These are phyloP conservation scores for Hydrotaea cyrtoneurina DNA, from an alignment of 2,888 invertebrate genomes.

Conservation along the genomic window DNA sequence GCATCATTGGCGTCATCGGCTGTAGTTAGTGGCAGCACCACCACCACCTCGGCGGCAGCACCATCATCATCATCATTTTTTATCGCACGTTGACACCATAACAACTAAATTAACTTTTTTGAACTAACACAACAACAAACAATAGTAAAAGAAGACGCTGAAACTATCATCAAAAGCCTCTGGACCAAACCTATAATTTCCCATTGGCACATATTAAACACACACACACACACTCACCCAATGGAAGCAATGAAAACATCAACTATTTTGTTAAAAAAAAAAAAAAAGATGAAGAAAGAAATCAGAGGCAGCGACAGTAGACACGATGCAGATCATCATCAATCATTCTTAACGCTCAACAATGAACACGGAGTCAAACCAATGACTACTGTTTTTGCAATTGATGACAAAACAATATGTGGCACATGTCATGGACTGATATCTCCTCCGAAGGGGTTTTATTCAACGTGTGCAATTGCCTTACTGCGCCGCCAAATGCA, in stretches of 20 bases:
- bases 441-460: constrained; percentile 33
- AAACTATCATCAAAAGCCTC: constrained; percentile 21
- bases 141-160: constrained; percentile 2
- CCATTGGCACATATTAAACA: constrained; percentile 22
- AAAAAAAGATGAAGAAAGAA: background rate
- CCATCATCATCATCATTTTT: constrained; percentile 34
- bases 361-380: constrained; percentile 42
- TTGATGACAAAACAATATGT: constrained; percentile 67
- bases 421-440: constrained; percentile 61
- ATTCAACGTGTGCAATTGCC: background rate
- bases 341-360: constrained; percentile 53
- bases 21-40: constrained; percentile 21
- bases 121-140: constrained; percentile 16
- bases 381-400: constrained; percentile 61
- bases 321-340: constrained; percentile 53
- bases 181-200: constrained; percentile 46
- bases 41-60: background rate
- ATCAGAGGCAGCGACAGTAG: background rate
- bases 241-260: background rate
- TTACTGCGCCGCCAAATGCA: constrained; percentile 10
- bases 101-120: constrained; percentile 59
- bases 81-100: constrained; percentile 42
- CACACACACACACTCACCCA: background rate
- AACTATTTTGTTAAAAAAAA: constrained; percentile 21
- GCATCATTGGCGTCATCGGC: background rate